Evolutionary conservation across 2,113 vertebrate species (phyloP).

Genomic region (Empidonax alnorum): DNA sequence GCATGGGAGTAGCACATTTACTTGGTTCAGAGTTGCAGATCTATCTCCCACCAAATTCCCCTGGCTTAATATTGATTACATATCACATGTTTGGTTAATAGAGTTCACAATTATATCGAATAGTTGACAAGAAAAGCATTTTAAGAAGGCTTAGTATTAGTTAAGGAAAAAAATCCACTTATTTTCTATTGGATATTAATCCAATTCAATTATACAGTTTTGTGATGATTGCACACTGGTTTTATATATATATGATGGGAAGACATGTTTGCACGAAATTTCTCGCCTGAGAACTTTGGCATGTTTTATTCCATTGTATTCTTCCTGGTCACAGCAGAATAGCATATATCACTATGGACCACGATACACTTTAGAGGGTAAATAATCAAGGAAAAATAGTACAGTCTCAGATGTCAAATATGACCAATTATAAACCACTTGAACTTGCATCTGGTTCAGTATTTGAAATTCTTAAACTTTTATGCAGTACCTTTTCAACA

Average conservation of each 20-base stretch:
- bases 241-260: background rate
- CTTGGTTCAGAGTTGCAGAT: background rate
- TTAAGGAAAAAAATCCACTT: background rate
- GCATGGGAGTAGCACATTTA: accelerated
- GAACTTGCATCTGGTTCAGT: background rate
- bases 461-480: background rate
- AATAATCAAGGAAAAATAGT: background rate
- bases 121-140: background rate
- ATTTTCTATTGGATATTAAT: background rate
- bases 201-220: background rate
- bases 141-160: background rate
- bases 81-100: background rate
- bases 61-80: background rate
- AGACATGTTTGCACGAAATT: background rate
- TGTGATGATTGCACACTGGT: background rate
- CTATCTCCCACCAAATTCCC: background rate
- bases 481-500: background rate
- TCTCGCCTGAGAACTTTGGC: background rate
- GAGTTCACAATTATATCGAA: background rate
- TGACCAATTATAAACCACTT: background rate
- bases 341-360: background rate
- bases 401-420: background rate
- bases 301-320: background rate
- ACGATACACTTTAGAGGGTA: background rate
- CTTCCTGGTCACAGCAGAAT: background rate